Evolutionary conservation across 2,888 invertebrate species (phyloP).

Genomic region (Tetheella fluctuosa): DNA sequence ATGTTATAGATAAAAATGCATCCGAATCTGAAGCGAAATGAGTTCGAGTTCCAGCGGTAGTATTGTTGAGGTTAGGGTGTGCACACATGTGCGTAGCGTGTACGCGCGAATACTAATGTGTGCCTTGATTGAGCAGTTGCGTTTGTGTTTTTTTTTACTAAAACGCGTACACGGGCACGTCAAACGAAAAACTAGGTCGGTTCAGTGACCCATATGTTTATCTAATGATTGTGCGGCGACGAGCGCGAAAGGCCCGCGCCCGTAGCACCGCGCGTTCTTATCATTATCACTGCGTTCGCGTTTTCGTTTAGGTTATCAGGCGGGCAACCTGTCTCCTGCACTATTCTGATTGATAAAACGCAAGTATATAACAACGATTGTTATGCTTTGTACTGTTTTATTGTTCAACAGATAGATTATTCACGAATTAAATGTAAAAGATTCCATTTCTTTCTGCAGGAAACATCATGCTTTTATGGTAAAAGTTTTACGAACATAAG

Average conservation of each 20-base stretch:
- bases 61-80: slow-evolving; percentile 26
- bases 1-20: background rate
- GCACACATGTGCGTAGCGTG: slow-evolving; percentile 30
- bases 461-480: slow-evolving; percentile 9
- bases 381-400: background rate
- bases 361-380: background rate
- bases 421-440: background rate
- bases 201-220: slow-evolving; percentile 84
- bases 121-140: slow-evolving; percentile 54
- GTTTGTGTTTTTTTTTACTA: slow-evolving; percentile 64
- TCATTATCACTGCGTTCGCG: slow-evolving; percentile 71
- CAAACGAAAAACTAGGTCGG: slow-evolving; percentile 79
- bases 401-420: background rate
- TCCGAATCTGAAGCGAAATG: slow-evolving; percentile 33
- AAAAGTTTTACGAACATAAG: slow-evolving; percentile 2
- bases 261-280: slow-evolving; percentile 56
- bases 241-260: slow-evolving; percentile 57
- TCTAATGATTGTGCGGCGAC: slow-evolving; percentile 73
- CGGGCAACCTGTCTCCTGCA: slow-evolving; percentile 76
- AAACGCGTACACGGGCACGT: slow-evolving; percentile 62
- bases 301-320: slow-evolving; percentile 77
- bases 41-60: slow-evolving; percentile 34
- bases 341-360: slow-evolving; percentile 40
- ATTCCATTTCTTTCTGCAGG: slow-evolving; percentile 8
- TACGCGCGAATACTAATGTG: slow-evolving; percentile 33